Evolutionary conservation across 2,113 vertebrate genomes (phyloP).

Genomic region (Procavia capensis): DNA sequence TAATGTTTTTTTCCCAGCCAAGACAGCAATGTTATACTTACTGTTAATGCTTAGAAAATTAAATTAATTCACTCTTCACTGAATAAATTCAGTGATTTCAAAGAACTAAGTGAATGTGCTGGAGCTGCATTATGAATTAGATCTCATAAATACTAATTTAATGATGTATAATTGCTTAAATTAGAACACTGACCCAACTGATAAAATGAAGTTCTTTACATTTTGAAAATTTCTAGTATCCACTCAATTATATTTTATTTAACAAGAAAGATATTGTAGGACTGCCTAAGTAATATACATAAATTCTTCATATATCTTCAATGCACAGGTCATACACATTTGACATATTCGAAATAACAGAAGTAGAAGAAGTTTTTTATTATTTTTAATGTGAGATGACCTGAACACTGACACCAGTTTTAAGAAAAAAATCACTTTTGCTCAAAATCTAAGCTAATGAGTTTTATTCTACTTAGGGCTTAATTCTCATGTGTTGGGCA

Average conservation of each 20-base stretch:
- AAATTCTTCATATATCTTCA: background rate
- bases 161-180: slow-evolving; percentile 78
- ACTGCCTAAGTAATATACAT: slow-evolving; percentile 39
- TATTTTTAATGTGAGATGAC: background rate
- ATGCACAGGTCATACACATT: slow-evolving; percentile 54
- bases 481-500: background rate
- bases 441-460: background rate
- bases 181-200: slow-evolving; percentile 68
- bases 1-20: slow-evolving; percentile 17
- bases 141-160: slow-evolving; percentile 81
- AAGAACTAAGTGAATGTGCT: slow-evolving; percentile 68
- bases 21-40: slow-evolving; percentile 53
- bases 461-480: background rate
- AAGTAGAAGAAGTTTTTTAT: background rate
- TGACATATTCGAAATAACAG: slow-evolving; percentile 64
- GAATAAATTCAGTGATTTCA: slow-evolving; percentile 72
- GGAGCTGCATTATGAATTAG: slow-evolving; percentile 75
- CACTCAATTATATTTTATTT: slow-evolving; percentile 62
- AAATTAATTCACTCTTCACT: slow-evolving; percentile 65
- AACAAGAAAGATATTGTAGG: background rate
- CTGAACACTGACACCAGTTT: background rate
- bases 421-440: background rate
- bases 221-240: slow-evolving; percentile 34
- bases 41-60: slow-evolving; percentile 58
- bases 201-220: slow-evolving; percentile 57